phyloP scores from a whole-genome alignment of 2,113 vertebrate genomes.

The Mobula birostris region DNA sequence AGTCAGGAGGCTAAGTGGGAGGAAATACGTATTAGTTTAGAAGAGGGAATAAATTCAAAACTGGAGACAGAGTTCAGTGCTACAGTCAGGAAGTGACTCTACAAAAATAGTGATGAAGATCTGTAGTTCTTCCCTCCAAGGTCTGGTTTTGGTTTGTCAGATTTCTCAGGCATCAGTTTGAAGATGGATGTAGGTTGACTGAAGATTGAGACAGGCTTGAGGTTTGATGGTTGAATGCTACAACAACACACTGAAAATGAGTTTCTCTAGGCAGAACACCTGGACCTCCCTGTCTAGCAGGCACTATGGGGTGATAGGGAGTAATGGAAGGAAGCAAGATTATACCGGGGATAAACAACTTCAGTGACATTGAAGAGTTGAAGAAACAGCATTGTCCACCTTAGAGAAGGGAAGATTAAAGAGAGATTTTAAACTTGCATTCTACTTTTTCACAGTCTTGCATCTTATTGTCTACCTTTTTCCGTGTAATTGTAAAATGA shows the following conservation, averaged over 20 bases:
- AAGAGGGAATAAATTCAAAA: neutral
- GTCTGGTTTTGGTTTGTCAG: no score
- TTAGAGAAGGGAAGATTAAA: neutral
- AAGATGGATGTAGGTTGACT: neutral
- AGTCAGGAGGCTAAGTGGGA: neutral
- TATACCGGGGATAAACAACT: neutral
- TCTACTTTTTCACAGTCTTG: no score
- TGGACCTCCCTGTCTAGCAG: neutral
- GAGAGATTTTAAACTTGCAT: neutral
- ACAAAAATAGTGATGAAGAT: neutral
- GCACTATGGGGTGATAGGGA: neutral
- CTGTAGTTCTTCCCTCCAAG: neutral
- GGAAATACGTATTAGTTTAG: no score
- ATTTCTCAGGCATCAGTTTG: neutral
- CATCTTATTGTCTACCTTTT: no score
- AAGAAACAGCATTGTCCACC: neutral
- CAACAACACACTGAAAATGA: neutral
- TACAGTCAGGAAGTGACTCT: neutral
- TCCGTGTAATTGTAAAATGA: no score
- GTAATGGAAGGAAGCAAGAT: neutral
- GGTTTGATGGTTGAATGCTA: neutral
- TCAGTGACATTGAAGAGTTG: neutral
- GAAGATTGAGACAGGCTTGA: neutral
- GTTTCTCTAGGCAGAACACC: neutral
- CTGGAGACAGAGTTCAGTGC: neutral